Evolutionary conservation across 1,140 invertebrate genomes (phyloP).

Genomic region (Polypedilum vanderplanki): DNA sequence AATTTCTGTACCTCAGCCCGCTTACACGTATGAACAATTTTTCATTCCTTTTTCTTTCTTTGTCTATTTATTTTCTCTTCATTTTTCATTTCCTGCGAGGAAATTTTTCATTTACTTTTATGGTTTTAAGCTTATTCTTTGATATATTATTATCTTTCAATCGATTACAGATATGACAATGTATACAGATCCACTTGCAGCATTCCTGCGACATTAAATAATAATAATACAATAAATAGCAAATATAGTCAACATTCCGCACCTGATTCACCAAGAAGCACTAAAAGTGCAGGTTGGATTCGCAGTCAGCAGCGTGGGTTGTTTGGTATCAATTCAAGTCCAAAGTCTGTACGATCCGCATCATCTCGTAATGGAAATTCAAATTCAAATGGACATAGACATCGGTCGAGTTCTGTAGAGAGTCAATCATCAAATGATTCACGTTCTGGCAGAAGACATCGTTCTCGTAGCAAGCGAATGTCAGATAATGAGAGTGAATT

Average conservation of each 20-base stretch:
- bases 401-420: conserved; percentile 62
- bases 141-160: no score
- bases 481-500: conserved; percentile 86
- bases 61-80: conserved; percentile 2
- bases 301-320: conserved; percentile 61
- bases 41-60: conserved; percentile 26
- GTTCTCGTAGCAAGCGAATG: conserved; percentile 65
- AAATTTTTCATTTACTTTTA: not conserved
- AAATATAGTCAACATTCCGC: conserved; percentile 40
- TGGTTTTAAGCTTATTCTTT: no score
- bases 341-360: conserved; percentile 61
- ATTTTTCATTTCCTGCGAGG: not conserved
- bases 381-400: conserved; percentile 38
- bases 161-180: conserved; percentile 43
- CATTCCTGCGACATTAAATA: conserved; percentile 44
- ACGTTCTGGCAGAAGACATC: conserved; percentile 61
- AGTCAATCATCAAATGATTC: conserved; percentile 78
- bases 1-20: conserved; percentile 36
- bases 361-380: conserved; percentile 37
- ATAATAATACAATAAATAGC: conserved; percentile 35
- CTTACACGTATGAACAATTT: conserved; percentile 34
- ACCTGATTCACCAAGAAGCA: conserved; percentile 66
- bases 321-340: conserved; percentile 54
- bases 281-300: conserved; percentile 74
- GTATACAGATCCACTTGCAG: conserved; percentile 48